phyloP scores from a whole-genome alignment of 2,797 vertebrate genomes.

The Phyllotis vaccarum region DNA sequence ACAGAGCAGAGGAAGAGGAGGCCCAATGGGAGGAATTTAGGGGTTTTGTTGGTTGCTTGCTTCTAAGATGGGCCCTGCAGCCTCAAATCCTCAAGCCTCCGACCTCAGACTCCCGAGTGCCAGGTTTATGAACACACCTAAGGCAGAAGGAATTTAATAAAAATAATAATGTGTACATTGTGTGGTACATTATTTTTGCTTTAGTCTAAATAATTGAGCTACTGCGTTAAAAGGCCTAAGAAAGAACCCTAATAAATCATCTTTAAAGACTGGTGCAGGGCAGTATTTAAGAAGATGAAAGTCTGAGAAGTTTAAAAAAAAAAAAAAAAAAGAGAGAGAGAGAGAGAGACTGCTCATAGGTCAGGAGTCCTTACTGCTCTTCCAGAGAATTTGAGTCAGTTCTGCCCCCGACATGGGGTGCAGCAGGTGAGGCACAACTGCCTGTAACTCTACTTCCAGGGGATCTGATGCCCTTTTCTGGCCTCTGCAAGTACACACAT shows the following conservation, averaged over 20 bases:
- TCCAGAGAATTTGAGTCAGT: background rate
- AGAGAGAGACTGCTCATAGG: background rate
- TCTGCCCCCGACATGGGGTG: background rate
- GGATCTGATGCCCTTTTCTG: background rate
- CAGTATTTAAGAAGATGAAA: background rate
- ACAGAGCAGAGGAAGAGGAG: background rate
- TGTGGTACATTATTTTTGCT: background rate
- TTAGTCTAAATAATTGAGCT: constrained; percentile 40
- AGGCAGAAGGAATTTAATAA: background rate
- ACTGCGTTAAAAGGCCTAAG: background rate
- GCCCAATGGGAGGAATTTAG: background rate
- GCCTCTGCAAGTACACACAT: background rate
- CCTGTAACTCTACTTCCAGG: background rate
- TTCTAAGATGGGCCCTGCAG: background rate
- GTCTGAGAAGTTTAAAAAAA: background rate
- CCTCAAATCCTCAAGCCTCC: background rate
- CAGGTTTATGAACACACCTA: background rate
- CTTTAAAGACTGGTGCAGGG: background rate
- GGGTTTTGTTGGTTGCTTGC: background rate
- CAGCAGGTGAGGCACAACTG: too few relatives aligned
- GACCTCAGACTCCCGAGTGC: background rate
- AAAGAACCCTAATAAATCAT: background rate
- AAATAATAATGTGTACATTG: background rate
- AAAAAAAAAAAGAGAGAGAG: background rate
- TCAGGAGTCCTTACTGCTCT: background rate